Percentiles rank a stretch among this genome's conserved stretches.
Conservation (phyloP, 2,113 vertebrate species). For the Vidua chalybeata region DNA sequence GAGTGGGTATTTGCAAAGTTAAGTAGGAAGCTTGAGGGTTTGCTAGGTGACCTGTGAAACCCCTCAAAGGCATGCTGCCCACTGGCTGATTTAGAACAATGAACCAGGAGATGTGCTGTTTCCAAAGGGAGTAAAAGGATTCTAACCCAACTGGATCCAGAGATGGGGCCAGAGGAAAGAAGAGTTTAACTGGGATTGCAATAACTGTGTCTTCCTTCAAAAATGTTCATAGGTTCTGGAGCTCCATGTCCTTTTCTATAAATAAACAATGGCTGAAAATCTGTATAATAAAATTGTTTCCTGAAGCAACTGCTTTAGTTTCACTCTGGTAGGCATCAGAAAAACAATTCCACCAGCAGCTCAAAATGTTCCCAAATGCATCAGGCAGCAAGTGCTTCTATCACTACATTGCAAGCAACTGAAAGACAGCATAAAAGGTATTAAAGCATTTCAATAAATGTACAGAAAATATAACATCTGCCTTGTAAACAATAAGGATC, state of each 20-base stretch:
- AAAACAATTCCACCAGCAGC: background rate
- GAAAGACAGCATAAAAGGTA: background rate
- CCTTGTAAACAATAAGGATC: background rate
- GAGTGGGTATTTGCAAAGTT: background rate
- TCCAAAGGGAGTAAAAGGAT: background rate
- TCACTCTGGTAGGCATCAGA: background rate
- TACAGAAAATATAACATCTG: background rate
- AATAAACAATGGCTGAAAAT: background rate
- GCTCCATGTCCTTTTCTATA: background rate
- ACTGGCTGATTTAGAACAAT: background rate
- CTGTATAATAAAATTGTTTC: background rate
- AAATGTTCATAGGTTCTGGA: background rate
- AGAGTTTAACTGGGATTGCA: background rate
- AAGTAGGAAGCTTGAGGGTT: background rate
- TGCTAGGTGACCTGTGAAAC: background rate
- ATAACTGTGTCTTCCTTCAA: background rate
- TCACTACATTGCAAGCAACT: background rate
- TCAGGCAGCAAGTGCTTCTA: background rate
- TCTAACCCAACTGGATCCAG: background rate
- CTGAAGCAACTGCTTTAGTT: background rate
- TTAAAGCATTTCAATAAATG: background rate
- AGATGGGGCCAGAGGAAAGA: background rate
- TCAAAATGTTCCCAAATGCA: background rate
- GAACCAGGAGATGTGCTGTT: background rate
- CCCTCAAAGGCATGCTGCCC: background rate